Evolutionary conservation across 1,140 invertebrate genomes (phyloP).

Genomic region (Heliconius hewitsoni): DNA sequence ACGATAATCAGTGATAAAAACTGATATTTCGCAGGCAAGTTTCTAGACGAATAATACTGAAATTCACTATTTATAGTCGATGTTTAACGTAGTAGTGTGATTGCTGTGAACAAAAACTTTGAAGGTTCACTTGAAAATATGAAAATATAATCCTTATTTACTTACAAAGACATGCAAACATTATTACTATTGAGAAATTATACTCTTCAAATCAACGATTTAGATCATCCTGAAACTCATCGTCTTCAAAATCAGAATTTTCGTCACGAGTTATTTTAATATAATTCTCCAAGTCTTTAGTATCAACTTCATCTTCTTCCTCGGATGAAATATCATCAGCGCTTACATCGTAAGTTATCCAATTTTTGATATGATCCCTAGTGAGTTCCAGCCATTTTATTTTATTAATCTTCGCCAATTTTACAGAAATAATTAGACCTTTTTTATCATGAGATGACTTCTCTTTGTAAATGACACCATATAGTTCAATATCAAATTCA

Average conservation of each 20-base stretch:
- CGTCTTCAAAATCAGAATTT: slow-evolving; percentile 44
- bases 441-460: slow-evolving; percentile 56
- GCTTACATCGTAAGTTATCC: slow-evolving; percentile 69
- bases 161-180: background rate
- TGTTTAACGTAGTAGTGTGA: too few relatives aligned
- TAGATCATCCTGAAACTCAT: slow-evolving; percentile 29
- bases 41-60: too few relatives aligned
- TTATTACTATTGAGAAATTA: background rate
- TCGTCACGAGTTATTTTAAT: slow-evolving; percentile 41
- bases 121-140: too few relatives aligned
- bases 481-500: slow-evolving; percentile 62
- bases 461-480: slow-evolving; percentile 53
- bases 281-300: slow-evolving; percentile 35
- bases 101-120: too few relatives aligned
- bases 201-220: background rate
- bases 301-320: slow-evolving; percentile 54
- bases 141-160: too few relatives aligned
- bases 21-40: too few relatives aligned
- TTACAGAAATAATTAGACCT: slow-evolving; percentile 62
- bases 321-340: slow-evolving; percentile 56
- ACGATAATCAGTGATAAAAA: too few relatives aligned
- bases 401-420: slow-evolving; percentile 53
- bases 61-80: too few relatives aligned
- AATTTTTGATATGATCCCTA: slow-evolving; percentile 53
- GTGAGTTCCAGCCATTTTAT: slow-evolving; percentile 63